A percentile compares a stretch with the other conserved stretches of the same genome.
Conservation (phyloP, 2,797 vertebrate species). For the Acridotheres tristis region DNA sequence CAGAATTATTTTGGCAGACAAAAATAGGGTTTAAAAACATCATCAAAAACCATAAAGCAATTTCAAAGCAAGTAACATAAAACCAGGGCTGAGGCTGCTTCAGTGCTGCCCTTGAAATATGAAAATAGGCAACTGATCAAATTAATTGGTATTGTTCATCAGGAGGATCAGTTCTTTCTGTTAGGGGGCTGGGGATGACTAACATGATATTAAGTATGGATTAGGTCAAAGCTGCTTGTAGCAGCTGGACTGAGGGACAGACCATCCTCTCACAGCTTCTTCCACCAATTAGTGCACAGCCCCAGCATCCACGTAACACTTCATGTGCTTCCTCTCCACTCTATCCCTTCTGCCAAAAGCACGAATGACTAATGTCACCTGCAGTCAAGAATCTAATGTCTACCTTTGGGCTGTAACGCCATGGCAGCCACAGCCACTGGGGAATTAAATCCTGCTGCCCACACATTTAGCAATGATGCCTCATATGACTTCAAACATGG, state of each 20-base stretch:
- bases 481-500: accelerated
- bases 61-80: not conserved
- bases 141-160: not conserved
- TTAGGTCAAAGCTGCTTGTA: not conserved
- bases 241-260: not conserved
- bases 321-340: accelerated
- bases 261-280: not conserved
- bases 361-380: not conserved
- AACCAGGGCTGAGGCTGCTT: not conserved
- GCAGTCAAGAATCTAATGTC: not conserved
- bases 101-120: not conserved
- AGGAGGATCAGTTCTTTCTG: not conserved
- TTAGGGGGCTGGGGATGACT: not conserved
- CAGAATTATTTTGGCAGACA: not conserved
- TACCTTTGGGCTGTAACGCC: not conserved
- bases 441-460: not conserved
- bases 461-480: not conserved
- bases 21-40: not conserved
- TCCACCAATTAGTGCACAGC: not conserved
- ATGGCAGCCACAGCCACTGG: not conserved
- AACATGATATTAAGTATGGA: accelerated
- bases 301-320: not conserved
- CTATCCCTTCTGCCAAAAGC: not conserved
- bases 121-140: not conserved
- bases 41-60: not conserved